Base-by-base conservation (phyloP, 2,888 invertebrate species). In the Cordilura impudica region DNA sequence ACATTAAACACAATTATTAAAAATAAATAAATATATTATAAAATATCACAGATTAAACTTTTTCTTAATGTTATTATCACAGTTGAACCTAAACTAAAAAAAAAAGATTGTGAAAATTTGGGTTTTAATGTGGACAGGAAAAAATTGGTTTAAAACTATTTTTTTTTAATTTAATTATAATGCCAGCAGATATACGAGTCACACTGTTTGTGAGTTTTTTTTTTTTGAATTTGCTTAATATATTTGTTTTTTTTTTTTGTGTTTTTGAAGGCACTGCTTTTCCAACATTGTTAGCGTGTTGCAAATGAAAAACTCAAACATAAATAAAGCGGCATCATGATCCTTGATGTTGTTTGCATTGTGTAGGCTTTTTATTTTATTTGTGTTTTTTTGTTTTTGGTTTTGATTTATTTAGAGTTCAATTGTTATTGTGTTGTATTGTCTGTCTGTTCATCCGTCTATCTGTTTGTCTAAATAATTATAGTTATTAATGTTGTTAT, bases 401-500 rank as follows among this genome's bases (percentile, higher is more conserved):
- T 67, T 60, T 47, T 19, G 61, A 67, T 74, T 67, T 54, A 74
- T 74, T 51, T 51, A 31, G 39, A 54, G 19, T 69, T 63, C 21
- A 63, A 56, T 54, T 56, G 54, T 54, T 10, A 14, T 29, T 66
- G 43, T 10, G 73, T 21, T 45, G 7, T 19, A 14, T 58, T 47
- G 45, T 60, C 16, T 10, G 43, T 18, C 23, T 73, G 12, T 53
- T 31, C 10, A 29, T 31, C 19, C 19, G 19, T 39, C 49, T 23
- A 53, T 60, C 16, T 77, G 47, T 77, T 77, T 77, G 71, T 61
- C 54, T 66, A 77, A 77, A 77, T 61, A 77, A 77, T 77, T 77
- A 66, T 60, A 66, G 60, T 77, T 71, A 61, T 77, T 72, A 72
- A 72, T 67, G 18, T 56, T 71, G 49, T 60, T 54, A 72, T 31